These are phyloP conservation scores for Limnephilus lunatus DNA, from an alignment of 2,888 invertebrate species.

Conservation along the genomic window DNA sequence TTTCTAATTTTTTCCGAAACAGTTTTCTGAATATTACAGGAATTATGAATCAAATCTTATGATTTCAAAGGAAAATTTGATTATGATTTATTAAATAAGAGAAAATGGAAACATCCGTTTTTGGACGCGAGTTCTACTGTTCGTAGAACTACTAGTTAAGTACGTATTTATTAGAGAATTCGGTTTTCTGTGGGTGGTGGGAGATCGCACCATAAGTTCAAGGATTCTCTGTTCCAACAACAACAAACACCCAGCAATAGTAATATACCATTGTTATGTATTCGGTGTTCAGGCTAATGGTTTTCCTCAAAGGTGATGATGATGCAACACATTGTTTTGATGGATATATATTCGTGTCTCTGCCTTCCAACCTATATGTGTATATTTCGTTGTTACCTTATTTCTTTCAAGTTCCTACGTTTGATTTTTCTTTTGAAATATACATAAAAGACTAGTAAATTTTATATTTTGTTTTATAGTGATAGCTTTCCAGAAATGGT, in stretches of 20 bases:
- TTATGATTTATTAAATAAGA: too few relatives aligned
- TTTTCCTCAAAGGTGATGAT: constrained; percentile 2
- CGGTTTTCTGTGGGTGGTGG: neutral
- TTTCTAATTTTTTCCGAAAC: too few relatives aligned
- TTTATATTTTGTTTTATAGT: too few relatives aligned
- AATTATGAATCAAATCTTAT: too few relatives aligned
- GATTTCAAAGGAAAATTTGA: too few relatives aligned
- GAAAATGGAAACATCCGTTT: too few relatives aligned
- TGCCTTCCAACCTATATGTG: neutral
- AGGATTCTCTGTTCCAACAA: neutral
- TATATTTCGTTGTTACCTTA: neutral
- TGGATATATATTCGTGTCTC: neutral
- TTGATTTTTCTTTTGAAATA: neutral
- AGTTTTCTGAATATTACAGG: too few relatives aligned
- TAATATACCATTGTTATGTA: neutral
- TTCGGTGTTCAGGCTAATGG: neutral
- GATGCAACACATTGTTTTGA: neutral
- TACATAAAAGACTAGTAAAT: too few relatives aligned
- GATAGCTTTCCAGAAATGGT: too few relatives aligned
- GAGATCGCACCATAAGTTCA: neutral
- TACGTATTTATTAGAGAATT: neutral
- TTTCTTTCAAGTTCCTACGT: neutral
- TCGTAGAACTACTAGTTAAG: too few relatives aligned
- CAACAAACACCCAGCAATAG: neutral
- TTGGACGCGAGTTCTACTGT: too few relatives aligned